Percentiles rank a stretch among this genome's conserved stretches.
These are phyloP conservation scores for Elysia crispata DNA, from an alignment of 2,888 invertebrate species.

Conservation along the genomic window DNA sequence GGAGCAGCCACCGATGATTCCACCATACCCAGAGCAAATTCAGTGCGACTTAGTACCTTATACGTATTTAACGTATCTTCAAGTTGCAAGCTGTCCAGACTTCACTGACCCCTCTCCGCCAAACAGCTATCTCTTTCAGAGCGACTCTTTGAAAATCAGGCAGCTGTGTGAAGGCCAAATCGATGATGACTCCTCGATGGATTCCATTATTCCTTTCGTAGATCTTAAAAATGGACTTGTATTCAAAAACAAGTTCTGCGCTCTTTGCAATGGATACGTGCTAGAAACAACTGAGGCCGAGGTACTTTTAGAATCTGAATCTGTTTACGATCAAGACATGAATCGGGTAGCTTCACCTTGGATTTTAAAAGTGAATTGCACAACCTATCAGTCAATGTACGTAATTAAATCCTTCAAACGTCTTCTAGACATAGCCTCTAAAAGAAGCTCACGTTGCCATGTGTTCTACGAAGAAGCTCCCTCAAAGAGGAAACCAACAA, in stretches of 20 bases:
- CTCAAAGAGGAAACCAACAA: too few relatives aligned
- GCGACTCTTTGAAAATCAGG: too few relatives aligned
- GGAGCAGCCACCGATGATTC: too few relatives aligned
- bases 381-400: slow-evolving; percentile 11
- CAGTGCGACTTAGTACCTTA: too few relatives aligned
- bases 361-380: not conserved
- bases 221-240: slow-evolving; percentile 16
- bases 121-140: too few relatives aligned
- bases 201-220: not conserved
- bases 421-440: not conserved
- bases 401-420: not conserved
- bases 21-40: too few relatives aligned
- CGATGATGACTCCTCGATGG: not conserved
- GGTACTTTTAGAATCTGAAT: not conserved
- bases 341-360: not conserved
- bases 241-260: slow-evolving; percentile 36
- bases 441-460: not conserved
- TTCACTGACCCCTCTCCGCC: too few relatives aligned
- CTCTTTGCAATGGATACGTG: slow-evolving; percentile 24
- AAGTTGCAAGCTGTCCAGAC: too few relatives aligned
- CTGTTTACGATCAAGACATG: too few relatives aligned
- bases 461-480: too few relatives aligned
- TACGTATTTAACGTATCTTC: too few relatives aligned
- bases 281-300: not conserved
- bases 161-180: too few relatives aligned